A percentile compares a stretch with the other conserved stretches of the same genome.
These are phyloP conservation scores for Neosilurus hyrtlii DNA, from an alignment of 2,797 vertebrate genomes.

Conservation along the genomic window DNA sequence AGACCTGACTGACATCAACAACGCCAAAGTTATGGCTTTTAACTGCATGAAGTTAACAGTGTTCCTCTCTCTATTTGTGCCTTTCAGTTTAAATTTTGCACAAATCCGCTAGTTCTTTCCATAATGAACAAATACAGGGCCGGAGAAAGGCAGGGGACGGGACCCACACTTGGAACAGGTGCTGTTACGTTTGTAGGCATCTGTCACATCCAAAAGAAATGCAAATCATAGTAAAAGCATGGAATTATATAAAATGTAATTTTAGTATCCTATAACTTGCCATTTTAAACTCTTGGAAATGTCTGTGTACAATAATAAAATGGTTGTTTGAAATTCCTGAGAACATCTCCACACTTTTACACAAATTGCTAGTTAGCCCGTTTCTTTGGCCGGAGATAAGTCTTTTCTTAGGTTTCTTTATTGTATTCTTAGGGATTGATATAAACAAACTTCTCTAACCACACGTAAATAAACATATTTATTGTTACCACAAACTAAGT, in stretches of 20 bases:
- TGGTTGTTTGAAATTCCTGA: not conserved
- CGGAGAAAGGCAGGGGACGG: not conserved
- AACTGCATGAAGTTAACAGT: constrained; percentile 3
- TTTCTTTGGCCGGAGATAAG: not conserved
- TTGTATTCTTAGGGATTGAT: not conserved
- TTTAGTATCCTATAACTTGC: not conserved
- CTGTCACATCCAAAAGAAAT: not conserved
- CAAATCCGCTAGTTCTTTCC: constrained; percentile 28
- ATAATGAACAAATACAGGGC: not conserved
- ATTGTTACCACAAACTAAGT: not conserved
- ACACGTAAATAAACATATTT: not conserved
- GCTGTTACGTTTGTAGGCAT: not conserved
- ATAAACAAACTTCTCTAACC: too few relatives aligned
- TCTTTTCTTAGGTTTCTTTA: not conserved
- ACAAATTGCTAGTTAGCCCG: not conserved
- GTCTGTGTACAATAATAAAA: not conserved
- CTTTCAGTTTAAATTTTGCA: not conserved
- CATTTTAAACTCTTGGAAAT: not conserved
- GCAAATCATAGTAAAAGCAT: not conserved
- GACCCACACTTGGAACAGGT: not conserved
- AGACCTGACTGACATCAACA: not conserved
- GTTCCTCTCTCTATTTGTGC: not conserved
- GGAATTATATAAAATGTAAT: not conserved
- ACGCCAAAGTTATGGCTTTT: not conserved
- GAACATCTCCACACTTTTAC: not conserved